Conservation (phyloP, 2,888 invertebrate species). For the Drosophila dives region DNA sequence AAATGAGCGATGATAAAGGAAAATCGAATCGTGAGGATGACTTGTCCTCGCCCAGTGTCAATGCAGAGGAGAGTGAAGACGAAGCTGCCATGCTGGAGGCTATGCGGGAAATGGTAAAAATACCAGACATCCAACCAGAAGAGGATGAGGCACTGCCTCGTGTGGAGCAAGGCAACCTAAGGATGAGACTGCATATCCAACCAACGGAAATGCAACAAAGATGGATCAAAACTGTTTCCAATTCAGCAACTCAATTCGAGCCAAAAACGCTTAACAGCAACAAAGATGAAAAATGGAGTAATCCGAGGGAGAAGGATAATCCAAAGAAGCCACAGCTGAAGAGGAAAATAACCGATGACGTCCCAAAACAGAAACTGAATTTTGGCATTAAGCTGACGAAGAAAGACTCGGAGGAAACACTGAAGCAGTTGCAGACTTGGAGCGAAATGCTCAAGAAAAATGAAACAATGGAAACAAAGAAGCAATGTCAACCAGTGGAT, state of each 20-base stretch:
- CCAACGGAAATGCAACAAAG: constrained; percentile 11
- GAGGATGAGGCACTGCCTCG: not conserved
- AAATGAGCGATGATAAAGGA: constrained; percentile 10
- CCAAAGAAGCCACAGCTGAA: not conserved
- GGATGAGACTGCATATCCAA: constrained; percentile 1
- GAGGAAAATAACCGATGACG: not conserved
- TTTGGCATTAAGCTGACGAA: constrained; percentile 9
- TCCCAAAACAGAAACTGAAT: not conserved
- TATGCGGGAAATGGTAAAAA: constrained; percentile 50
- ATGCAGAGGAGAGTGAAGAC: constrained; percentile 31
- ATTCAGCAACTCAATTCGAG: not conserved
- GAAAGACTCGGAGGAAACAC: not conserved
- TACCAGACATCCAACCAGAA: constrained; percentile 48
- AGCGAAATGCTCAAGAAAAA: not conserved
- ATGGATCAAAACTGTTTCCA: constrained; percentile 4
- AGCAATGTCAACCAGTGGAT: not conserved
- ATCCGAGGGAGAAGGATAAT: not conserved
- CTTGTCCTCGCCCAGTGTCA: not conserved
- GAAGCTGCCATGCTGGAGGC: constrained; percentile 51
- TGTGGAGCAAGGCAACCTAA: not conserved
- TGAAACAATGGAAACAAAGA: not conserved
- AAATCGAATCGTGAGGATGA: not conserved
- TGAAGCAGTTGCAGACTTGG: not conserved
- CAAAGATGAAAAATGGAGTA: not conserved
- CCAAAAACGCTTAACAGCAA: too few relatives aligned